Conservation (phyloP, 2,113 vertebrate genomes). For the rabbit (Oryctolagus cuniculus) region DNA sequence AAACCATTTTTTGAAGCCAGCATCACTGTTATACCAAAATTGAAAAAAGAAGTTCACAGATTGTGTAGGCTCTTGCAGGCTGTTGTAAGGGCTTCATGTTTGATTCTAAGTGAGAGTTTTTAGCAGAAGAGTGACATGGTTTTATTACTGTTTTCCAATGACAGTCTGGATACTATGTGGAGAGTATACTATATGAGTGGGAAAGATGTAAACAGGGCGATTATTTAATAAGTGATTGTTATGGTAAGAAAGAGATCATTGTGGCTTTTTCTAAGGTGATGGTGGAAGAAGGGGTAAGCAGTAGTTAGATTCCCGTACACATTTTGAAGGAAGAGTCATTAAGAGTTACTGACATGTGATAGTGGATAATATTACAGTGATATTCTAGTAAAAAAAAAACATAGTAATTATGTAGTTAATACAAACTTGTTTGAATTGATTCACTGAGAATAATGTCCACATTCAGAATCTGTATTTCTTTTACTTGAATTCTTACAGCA, state of each 20-base stretch:
- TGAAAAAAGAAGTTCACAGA: neutral
- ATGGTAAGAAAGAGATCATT: neutral
- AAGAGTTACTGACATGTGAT: conserved; percentile 13
- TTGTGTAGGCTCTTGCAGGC: neutral
- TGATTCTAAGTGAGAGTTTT: neutral
- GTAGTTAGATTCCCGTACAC: neutral
- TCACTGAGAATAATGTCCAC: conserved; percentile 41
- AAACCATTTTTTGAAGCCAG: too few species aligned
- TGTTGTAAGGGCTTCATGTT: neutral
- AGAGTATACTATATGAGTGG: neutral
- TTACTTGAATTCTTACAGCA: conserved; percentile 15
- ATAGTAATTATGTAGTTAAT: conserved; percentile 46
- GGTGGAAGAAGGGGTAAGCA: neutral
- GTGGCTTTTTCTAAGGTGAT: neutral
- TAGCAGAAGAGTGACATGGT: neutral
- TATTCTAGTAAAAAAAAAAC: conserved; percentile 49
- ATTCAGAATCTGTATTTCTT: conserved; percentile 59
- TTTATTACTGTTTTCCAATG: conserved; percentile 48
- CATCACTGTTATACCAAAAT: too few species aligned
- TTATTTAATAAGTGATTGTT: neutral
- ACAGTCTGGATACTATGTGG: neutral
- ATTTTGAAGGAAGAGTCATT: conserved; percentile 18
- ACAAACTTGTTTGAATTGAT: conserved; percentile 55
- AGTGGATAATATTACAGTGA: conserved; percentile 30
- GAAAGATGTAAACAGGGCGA: neutral